Conservation (phyloP, 2,113 vertebrate genomes). For the Rana temporaria region DNA sequence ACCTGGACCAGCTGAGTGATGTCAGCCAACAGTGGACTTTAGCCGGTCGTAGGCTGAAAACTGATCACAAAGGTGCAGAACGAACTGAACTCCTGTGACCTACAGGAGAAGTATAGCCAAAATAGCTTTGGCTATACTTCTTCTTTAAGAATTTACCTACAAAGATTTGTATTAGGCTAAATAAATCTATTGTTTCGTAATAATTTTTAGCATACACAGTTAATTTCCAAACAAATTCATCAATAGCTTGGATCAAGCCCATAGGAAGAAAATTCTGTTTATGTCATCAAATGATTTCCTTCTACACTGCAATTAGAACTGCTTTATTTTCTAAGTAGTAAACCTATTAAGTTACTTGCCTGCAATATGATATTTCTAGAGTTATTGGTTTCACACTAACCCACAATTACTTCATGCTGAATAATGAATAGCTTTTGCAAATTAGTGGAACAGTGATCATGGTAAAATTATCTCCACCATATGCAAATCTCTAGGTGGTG, state of each 20-base stretch:
- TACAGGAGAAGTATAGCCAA: too few species aligned
- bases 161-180: too few species aligned
- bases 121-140: too few species aligned
- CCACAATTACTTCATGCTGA: slow-evolving; percentile 41
- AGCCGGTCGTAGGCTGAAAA: too few species aligned
- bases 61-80: too few species aligned
- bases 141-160: too few species aligned
- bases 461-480: slow-evolving; percentile 42
- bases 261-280: slow-evolving; percentile 15
- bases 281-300: slow-evolving; percentile 32
- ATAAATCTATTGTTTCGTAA: too few species aligned
- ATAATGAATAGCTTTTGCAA: slow-evolving; percentile 42
- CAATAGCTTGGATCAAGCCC: slow-evolving; percentile 10
- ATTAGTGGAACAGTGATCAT: slow-evolving; percentile 36
- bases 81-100: too few species aligned
- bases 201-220: too few species aligned
- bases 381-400: slow-evolving; percentile 42
- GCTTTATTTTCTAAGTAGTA: slow-evolving; percentile 24
- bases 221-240: neutral
- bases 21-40: too few species aligned
- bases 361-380: slow-evolving; percentile 17
- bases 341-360: slow-evolving; percentile 17
- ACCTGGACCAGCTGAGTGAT: too few species aligned
- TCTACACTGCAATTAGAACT: slow-evolving; percentile 12
- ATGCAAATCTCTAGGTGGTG: slow-evolving; percentile 35